phyloP scores from a whole-genome alignment of 2,113 vertebrate species.

The Chlamydotis undulata region DNA sequence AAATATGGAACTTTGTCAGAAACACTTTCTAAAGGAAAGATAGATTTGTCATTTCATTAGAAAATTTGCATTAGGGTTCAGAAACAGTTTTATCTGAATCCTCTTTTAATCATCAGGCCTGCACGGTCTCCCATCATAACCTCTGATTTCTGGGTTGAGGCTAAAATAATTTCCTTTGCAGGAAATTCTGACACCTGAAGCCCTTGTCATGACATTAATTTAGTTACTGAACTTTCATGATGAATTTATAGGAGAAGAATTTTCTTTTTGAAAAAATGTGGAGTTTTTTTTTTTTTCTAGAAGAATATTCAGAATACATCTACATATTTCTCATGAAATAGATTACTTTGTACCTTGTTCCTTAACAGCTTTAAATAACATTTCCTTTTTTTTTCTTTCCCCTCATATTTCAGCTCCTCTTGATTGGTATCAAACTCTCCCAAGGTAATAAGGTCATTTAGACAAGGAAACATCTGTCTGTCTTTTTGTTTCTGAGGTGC shows the following conservation, averaged over 20 bases:
- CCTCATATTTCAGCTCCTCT: neutral
- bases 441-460: neutral
- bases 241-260: neutral
- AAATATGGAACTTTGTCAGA: neutral
- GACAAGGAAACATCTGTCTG: neutral
- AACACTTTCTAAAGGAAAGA: neutral
- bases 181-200: slow-evolving; percentile 43
- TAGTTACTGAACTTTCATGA: neutral
- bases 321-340: neutral
- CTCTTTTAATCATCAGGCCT: slow-evolving; percentile 34
- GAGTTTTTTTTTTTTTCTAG: neutral
- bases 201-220: slow-evolving; percentile 30
- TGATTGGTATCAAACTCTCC: neutral
- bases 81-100: neutral
- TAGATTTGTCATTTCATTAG: slow-evolving; percentile 22
- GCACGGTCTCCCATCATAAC: neutral
- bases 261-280: neutral
- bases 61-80: slow-evolving; percentile 16
- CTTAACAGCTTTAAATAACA: neutral
- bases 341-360: neutral
- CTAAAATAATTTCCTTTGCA: slow-evolving; percentile 42
- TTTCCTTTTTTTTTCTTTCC: neutral
- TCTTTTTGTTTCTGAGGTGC: neutral
- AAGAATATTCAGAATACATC: neutral
- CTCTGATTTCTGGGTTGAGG: slow-evolving; percentile 20